Evolutionary conservation across 2,888 invertebrate genomes (phyloP).

Genomic region (Chrysomela aeneicollis): DNA sequence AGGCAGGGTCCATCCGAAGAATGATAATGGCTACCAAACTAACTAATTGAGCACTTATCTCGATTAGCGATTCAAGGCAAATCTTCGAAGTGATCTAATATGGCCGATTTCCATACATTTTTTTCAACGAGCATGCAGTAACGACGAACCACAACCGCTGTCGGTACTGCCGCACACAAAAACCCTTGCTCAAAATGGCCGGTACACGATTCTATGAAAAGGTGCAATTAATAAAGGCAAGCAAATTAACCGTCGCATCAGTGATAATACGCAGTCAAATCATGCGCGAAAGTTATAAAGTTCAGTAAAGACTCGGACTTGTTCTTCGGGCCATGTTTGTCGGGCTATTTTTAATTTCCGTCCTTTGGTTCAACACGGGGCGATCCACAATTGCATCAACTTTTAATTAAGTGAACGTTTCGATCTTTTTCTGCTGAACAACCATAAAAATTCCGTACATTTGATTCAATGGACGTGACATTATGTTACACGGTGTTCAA

Average conservation of each 20-base stretch:
- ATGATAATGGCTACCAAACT: conserved; percentile 4
- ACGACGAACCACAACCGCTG: conserved; percentile 6
- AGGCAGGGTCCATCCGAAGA: neutral
- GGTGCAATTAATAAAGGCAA: conserved; percentile 32
- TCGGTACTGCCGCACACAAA: conserved; percentile 17
- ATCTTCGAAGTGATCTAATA: conserved; percentile 2
- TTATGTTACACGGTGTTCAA: conserved; percentile 38
- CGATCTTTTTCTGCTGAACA: conserved; percentile 39
- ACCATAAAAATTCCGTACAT: conserved; percentile 47
- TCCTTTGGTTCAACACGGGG: conserved; percentile 45
- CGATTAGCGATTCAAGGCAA: conserved; percentile 3
- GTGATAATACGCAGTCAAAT: conserved; percentile 46
- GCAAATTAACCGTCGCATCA: conserved; percentile 50
- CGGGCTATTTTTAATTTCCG: conserved; percentile 51
- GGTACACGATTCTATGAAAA: conserved; percentile 20
- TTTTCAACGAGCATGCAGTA: neutral
- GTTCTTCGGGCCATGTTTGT: conserved; percentile 48
- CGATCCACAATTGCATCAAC: conserved; percentile 47
- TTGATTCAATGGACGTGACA: conserved; percentile 46
- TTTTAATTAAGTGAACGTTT: conserved; percentile 51
- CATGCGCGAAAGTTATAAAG: conserved; percentile 50
- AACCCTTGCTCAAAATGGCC: conserved; percentile 15
- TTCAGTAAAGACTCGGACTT: conserved; percentile 41
- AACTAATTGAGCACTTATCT: neutral
- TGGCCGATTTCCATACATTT: conserved; percentile 2